Conservation (phyloP, 2,797 vertebrate species). For the Scleropages formosus region DNA sequence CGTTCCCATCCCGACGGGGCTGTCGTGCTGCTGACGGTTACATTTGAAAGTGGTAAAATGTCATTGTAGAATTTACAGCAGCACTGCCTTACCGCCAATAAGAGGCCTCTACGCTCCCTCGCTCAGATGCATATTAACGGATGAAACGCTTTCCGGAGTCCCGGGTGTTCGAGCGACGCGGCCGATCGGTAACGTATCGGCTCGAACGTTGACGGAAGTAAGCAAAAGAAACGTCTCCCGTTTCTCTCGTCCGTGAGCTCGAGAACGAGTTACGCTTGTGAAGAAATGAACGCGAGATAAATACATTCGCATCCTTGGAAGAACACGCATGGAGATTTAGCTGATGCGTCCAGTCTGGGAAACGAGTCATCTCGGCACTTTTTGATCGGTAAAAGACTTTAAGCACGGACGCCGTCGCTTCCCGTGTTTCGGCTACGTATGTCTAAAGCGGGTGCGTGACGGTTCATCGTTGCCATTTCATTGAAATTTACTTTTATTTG, state of each 20-base stretch:
- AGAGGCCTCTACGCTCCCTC: neutral
- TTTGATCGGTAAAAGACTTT: neutral
- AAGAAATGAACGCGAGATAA: constrained; percentile 19
- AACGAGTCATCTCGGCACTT: neutral
- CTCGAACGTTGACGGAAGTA: neutral
- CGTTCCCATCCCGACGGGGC: too few species aligned
- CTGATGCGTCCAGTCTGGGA: neutral
- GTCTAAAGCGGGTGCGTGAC: too few species aligned
- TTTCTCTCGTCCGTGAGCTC: constrained; percentile 14
- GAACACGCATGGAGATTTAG: neutral
- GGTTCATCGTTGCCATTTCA: too few species aligned
- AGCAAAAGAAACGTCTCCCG: constrained; percentile 9
- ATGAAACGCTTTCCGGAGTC: neutral
- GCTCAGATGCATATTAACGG: neutral
- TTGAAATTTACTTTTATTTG: too few species aligned
- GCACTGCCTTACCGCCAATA: neutral
- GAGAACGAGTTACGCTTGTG: constrained; percentile 23
- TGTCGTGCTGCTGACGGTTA: too few species aligned
- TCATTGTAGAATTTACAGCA: neutral
- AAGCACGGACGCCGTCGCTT: too few species aligned
- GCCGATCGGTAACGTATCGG: constrained; percentile 19
- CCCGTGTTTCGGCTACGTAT: too few species aligned
- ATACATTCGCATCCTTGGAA: constrained; percentile 31
- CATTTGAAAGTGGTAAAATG: neutral
- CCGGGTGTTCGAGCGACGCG: constrained; percentile 2